Base-by-base conservation (phyloP, 2,797 vertebrate species). In the Aldrovandia affinis region DNA sequence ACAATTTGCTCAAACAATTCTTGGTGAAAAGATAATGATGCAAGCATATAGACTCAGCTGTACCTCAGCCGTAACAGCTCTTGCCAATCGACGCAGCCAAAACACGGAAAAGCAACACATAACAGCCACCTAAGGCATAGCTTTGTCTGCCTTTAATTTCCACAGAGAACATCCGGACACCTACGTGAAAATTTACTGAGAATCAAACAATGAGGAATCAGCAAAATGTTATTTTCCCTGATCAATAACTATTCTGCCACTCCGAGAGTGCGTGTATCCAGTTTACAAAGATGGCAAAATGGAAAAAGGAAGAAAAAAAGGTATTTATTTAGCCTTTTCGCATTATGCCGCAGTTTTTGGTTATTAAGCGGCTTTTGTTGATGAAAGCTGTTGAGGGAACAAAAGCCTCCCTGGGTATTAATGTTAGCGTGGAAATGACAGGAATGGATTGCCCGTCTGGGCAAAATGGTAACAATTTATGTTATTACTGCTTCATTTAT, bases 381-480 rank as follows among this genome's bases (percentile, higher is more conserved):
- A 82, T 55, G 42, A 81, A 25, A 81, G 81, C 82, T 81, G 22
- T 85, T 81, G 77, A 78, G 55, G 61, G 83, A 84, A 84, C 73
- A 85, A 77, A 81, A 39, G 28, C 33, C 80, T 78, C 75, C 81
- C 84, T 79, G 9, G 81, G 81, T 61, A 82, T 61, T 79, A 85
- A 83, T 80, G 81, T 83, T 85, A 83, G 81, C 18, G 78, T 63
- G 61, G 57, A 85, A 82, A 85, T 83, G 59, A 73, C 59, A 83
- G 75, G 81, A 80, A 83, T 73, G 59, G 59, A 83, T 85, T 83
- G 73, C 39, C 83, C 77, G 77, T 70, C 84, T 79, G 81, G 78
- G 81, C 84, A 73, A 83, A 85, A 85, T 85, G 65, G 84, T 52
- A 85, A 82, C 81, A 85, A 83, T 85, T 83, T 85, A 83, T 79